Evolutionary conservation across 1,140 invertebrate genomes (phyloP), one percentile per base, ranked within the genome.

Genomic region (Drosophila sturtevanti): DNA sequence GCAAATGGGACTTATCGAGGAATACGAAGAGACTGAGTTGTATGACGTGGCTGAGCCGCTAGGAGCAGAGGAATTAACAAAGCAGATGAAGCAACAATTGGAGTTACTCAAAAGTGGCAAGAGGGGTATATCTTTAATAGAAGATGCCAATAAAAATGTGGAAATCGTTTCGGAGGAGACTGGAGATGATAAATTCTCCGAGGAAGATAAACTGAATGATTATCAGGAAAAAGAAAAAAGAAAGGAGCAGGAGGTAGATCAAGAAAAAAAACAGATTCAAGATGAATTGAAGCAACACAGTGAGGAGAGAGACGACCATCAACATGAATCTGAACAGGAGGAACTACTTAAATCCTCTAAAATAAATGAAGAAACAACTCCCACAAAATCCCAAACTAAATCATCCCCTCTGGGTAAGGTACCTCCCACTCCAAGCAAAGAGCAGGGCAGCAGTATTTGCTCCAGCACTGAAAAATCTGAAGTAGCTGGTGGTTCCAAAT

Each of bases 41-140:
- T 86, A 79, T n/a, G 79, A 59, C 9, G 74, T 78, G 34, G 41
- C 56, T 0, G 68, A 77, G 41, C 69, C 77, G 4, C 41, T 79
- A 14, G 56, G 21, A 11, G 56, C 72, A 21, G 87, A 84, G 12
- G 90, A 91, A 52, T 41, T 91, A 21, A 75, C 81, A 21, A 91
- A 91, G 54, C 79, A 90, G 48, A 73, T 91, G 77, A 91, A 91
- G 41, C 70, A 91, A 56, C 90, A 91, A 56, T 65, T 91, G 59
- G 87, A 90, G 62, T 44, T 91, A 21, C 67, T 91, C 0, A 89
- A 91, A 31, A 84, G 66, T 9, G 61, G 72, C 37, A 91, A 91
- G 24, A 66, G 89, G 0, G 75, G 61, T 0, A 31, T 84, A 1
- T 77, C 76, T 1, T 35, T 91, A 4, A 91, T 91, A 14, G 81